phyloP scores from a whole-genome alignment of 2,888 invertebrate genomes.

The Dione vanillae region DNA sequence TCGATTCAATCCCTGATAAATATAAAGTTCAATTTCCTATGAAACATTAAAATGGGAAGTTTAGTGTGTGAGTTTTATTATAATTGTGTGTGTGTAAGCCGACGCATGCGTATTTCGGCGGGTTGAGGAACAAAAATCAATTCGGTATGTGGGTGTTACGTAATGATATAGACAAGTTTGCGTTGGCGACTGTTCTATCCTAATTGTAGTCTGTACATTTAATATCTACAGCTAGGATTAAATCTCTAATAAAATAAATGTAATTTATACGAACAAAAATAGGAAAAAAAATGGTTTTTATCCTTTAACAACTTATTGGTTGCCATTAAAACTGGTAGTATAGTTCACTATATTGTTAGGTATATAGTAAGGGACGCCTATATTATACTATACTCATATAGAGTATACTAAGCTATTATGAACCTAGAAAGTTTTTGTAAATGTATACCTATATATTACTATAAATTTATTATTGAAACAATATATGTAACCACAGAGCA shows the following conservation, averaged over 20 bases:
- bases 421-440: neutral
- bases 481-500: neutral
- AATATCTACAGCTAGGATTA: constrained; percentile 47
- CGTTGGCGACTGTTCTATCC: constrained; percentile 61
- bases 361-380: neutral
- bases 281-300: neutral
- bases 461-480: neutral
- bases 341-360: neutral
- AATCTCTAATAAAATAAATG: neutral
- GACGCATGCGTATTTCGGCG: constrained; percentile 70
- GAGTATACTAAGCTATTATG: neutral
- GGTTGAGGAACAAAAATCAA: constrained; percentile 78
- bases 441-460: neutral
- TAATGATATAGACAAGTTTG: constrained; percentile 70
- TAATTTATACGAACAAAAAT: neutral
- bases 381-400: no score
- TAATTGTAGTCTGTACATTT: constrained; percentile 65
- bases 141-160: constrained; percentile 80
- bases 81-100: constrained; percentile 65
- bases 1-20: constrained; percentile 34
- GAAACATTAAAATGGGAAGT: constrained; percentile 43
- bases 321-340: neutral
- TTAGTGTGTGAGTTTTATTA: constrained; percentile 54
- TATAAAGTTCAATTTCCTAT: constrained; percentile 46
- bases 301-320: constrained; percentile 3